Percentiles rank a stretch among this genome's conserved stretches.
phyloP scores from a whole-genome alignment of 2,797 vertebrate genomes.

The Meriones psammophilus region DNA sequence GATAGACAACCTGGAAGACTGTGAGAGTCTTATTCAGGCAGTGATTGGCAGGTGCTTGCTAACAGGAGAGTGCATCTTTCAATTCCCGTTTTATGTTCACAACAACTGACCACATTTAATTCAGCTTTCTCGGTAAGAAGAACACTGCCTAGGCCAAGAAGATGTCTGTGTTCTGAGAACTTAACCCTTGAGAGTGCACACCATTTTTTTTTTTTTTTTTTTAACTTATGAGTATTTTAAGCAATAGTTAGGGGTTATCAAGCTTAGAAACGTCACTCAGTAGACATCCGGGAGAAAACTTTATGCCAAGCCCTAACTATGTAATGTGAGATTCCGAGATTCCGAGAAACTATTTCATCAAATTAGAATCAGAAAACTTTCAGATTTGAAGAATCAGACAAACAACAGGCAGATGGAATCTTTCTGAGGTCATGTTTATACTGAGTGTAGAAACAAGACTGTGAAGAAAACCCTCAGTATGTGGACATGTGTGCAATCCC shows the following conservation, averaged over 20 bases:
- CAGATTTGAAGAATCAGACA: background rate
- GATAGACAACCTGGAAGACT: background rate
- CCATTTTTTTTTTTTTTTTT: too few species aligned
- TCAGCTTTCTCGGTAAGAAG: slow-evolving; percentile 34
- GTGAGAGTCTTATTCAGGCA: background rate
- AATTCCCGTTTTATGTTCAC: background rate
- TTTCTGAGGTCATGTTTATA: background rate
- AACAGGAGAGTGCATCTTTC: background rate
- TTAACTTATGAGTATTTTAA: slow-evolving; percentile 4
- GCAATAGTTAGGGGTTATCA: slow-evolving; percentile 12
- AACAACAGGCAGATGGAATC: background rate
- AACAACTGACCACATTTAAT: slow-evolving; percentile 6
- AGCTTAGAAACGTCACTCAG: background rate
- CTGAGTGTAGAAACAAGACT: background rate
- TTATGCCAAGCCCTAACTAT: background rate
- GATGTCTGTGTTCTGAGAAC: slow-evolving; percentile 11
- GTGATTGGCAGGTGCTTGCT: background rate
- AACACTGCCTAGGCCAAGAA: background rate
- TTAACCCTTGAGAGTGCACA: background rate
- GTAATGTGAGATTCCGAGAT: background rate
- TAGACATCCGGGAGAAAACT: slow-evolving; percentile 28
- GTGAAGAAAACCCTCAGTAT: background rate
- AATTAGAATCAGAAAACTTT: background rate
- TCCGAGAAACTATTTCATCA: background rate
- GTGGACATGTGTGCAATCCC: background rate